Evolutionary conservation across 1,140 invertebrate genomes (phyloP).

Genomic region (Drosophila melanica): DNA sequence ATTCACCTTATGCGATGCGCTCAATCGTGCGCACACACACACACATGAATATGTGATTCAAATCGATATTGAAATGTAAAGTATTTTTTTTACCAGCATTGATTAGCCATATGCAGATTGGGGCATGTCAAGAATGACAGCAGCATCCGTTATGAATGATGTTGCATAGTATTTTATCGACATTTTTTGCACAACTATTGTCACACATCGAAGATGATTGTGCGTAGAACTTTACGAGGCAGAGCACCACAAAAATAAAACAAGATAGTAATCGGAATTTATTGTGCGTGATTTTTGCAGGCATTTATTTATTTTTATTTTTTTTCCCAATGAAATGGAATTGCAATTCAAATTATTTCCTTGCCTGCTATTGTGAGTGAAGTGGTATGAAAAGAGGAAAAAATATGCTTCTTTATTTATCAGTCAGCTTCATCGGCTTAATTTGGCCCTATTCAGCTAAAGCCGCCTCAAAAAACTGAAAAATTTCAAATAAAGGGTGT

Average conservation of each 20-base stretch:
- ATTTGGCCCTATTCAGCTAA: no score
- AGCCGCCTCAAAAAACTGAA: no score
- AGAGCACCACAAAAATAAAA: conserved; percentile 4
- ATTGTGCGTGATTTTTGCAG: conserved; percentile 30
- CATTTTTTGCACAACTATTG: conserved; percentile 8
- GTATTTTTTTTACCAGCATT: not conserved
- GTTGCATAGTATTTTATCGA: not conserved
- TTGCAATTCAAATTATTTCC: no score
- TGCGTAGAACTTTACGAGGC: conserved; percentile 33
- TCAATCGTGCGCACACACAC: conserved; percentile 22
- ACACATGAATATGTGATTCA: not conserved
- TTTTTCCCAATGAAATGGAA: no score
- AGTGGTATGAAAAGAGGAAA: no score
- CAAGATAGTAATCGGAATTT: conserved; percentile 31
- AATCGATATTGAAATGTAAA: conserved; percentile 15
- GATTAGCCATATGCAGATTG: not conserved
- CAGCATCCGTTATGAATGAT: conserved; percentile 4
- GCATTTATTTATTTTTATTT: conserved; percentile 25
- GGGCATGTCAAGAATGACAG: not conserved
- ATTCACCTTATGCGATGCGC: conserved; percentile 30
- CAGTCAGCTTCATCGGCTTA: no score
- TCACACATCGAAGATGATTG: conserved; percentile 16
- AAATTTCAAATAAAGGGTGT: no score
- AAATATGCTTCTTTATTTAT: no score
- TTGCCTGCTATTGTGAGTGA: no score